Evolutionary conservation across 2,888 invertebrate genomes (phyloP).

Genomic region (Tenthredo distinguenda): DNA sequence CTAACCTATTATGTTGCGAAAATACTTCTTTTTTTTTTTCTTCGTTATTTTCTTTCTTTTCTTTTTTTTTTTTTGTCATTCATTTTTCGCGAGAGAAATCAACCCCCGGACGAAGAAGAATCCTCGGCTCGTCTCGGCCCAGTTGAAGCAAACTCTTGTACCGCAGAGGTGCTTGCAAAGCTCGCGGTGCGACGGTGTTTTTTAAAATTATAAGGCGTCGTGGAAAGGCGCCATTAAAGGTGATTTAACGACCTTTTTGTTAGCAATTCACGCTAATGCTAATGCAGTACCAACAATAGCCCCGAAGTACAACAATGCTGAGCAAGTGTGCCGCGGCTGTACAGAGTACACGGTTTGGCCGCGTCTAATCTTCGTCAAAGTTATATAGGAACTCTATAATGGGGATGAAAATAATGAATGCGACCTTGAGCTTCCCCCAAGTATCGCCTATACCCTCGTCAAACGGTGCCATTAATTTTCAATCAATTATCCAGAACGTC

Average conservation of each 20-base stretch:
- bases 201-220: background rate
- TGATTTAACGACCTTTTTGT: constrained; percentile 45
- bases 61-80: background rate
- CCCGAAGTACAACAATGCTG: constrained; percentile 16
- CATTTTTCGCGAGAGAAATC: background rate
- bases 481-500: constrained; percentile 7
- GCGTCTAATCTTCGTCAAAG: constrained; percentile 41
- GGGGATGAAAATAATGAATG: constrained; percentile 34
- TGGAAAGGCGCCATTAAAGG: constrained; percentile 12
- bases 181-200: background rate
- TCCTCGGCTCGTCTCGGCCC: background rate
- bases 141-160: background rate
- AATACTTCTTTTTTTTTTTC: background rate
- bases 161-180: background rate
- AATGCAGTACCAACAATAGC: constrained; percentile 40
- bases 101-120: background rate
- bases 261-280: constrained; percentile 37
- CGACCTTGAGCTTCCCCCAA: background rate
- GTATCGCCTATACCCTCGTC: background rate
- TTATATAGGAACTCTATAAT: constrained; percentile 19
- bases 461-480: background rate
- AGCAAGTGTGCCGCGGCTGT: constrained; percentile 25
- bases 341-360: background rate
- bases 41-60: background rate
- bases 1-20: background rate